phyloP scores from a whole-genome alignment of 30 jellyfish, hydroid and myxozoan species.

The Cassiopea andromeda region DNA sequence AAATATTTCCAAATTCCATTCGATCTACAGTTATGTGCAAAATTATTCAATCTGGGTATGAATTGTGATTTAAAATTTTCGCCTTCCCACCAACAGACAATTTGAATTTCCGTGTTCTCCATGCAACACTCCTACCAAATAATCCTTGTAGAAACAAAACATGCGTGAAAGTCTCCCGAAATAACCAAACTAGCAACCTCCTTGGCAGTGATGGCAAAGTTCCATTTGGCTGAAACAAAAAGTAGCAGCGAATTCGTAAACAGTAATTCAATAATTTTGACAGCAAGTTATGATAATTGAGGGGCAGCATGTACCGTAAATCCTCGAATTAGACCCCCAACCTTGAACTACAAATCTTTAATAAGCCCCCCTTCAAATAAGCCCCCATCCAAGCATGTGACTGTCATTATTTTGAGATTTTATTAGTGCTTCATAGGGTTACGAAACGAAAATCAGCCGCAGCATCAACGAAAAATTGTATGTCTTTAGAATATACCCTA shows the following conservation, averaged over 20 bases:
- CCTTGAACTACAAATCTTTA: too few species aligned
- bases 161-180: slow-evolving; percentile 87
- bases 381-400: too few species aligned
- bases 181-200: slow-evolving; percentile 84
- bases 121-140: slow-evolving; percentile 83
- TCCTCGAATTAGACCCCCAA: too few species aligned
- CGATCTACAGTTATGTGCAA: not conserved
- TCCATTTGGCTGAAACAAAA: slow-evolving; percentile 58
- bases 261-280: not conserved
- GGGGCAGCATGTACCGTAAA: too few species aligned
- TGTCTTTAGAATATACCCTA: too few species aligned
- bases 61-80: slow-evolving; percentile 23
- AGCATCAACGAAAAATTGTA: too few species aligned
- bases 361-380: too few species aligned
- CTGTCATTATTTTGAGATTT: too few species aligned
- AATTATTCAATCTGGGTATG: slow-evolving; percentile 23
- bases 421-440: too few species aligned
- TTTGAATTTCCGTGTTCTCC: slow-evolving; percentile 83
- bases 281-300: too few species aligned
- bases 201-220: slow-evolving; percentile 73
- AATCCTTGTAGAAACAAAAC: slow-evolving; percentile 74
- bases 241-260: not conserved
- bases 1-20: not conserved
- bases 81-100: slow-evolving; percentile 92
- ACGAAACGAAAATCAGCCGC: too few species aligned